Evolutionary conservation across 2,888 invertebrate genomes (phyloP).

Genomic region (Heliconius sara): DNA sequence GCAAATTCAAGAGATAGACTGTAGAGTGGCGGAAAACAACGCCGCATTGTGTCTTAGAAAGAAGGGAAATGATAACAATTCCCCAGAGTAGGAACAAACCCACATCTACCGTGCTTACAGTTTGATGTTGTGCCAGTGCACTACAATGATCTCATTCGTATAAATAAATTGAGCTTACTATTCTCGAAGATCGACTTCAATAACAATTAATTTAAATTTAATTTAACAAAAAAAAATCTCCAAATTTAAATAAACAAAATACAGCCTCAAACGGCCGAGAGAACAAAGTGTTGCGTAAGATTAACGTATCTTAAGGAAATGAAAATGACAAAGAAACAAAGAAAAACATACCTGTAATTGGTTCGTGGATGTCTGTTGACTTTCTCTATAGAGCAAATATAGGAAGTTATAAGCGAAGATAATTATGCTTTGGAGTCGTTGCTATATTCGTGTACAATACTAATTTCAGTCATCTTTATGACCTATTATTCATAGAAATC

Average conservation of each 20-base stretch:
- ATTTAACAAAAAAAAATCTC: neutral
- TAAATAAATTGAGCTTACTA: neutral
- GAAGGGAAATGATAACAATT: neutral
- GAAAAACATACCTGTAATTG: constrained; percentile 63
- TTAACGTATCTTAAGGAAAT: constrained; percentile 51
- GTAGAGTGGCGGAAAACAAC: neutral
- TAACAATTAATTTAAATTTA: neutral
- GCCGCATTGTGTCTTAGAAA: neutral
- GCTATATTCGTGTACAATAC: constrained; percentile 18
- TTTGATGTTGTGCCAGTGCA: no score
- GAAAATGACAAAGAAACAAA: constrained; percentile 50
- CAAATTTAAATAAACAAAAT: neutral
- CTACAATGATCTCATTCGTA: no score
- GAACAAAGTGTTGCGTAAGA: constrained; percentile 55
- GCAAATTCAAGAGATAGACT: no score
- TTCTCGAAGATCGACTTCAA: neutral
- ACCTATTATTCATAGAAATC: neutral
- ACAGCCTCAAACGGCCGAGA: constrained; percentile 14
- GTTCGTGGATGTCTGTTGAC: constrained; percentile 57
- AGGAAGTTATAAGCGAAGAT: constrained; percentile 51
- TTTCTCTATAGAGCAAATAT: constrained; percentile 61
- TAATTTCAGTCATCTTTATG: neutral
- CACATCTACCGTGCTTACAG: no score
- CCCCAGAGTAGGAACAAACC: neutral
- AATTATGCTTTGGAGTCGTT: constrained; percentile 20